These are phyloP conservation scores for Psephotus haematonotus DNA, from an alignment of 2,113 vertebrate species.

Conservation along the genomic window DNA sequence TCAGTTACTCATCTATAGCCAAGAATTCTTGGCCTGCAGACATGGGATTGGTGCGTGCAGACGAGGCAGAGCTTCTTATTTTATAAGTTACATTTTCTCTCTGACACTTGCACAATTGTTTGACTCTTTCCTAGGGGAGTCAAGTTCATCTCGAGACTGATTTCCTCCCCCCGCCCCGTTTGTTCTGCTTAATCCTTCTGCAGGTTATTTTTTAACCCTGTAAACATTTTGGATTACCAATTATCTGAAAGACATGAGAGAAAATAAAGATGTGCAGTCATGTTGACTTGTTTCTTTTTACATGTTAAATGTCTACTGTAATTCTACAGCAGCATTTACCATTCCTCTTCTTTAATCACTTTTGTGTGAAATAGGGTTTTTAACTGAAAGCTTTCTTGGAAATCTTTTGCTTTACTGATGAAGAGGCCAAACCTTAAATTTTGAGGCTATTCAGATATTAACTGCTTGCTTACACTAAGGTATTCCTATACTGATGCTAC, in stretches of 20 bases:
- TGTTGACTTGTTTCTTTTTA: neutral
- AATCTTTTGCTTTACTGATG: neutral
- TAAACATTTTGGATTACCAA: neutral
- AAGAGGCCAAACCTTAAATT: neutral
- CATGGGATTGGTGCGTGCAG: neutral
- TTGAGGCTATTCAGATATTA: neutral
- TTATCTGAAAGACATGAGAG: neutral
- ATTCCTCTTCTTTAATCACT: neutral
- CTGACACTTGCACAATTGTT: neutral
- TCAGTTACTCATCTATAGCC: neutral
- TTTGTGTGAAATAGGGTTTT: neutral
- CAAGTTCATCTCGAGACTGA: neutral
- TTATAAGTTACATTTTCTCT: slow-evolving; percentile 6
- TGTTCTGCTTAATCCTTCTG: neutral
- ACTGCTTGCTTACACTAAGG: neutral
- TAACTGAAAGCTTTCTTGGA: neutral
- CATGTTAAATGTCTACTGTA: neutral
- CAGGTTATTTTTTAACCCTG: slow-evolving; percentile 44
- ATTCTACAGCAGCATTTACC: neutral
- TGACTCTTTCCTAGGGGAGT: neutral
- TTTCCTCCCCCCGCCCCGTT: neutral
- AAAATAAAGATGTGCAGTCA: neutral
- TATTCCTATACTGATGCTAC: neutral
- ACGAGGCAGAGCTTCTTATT: neutral
- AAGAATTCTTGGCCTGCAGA: slow-evolving; percentile 2